Percentiles rank a stretch among this genome's conserved stretches.
These are phyloP conservation scores for Mercenaria mercenaria DNA, from an alignment of 1,140 invertebrate genomes.

Conservation along the genomic window DNA sequence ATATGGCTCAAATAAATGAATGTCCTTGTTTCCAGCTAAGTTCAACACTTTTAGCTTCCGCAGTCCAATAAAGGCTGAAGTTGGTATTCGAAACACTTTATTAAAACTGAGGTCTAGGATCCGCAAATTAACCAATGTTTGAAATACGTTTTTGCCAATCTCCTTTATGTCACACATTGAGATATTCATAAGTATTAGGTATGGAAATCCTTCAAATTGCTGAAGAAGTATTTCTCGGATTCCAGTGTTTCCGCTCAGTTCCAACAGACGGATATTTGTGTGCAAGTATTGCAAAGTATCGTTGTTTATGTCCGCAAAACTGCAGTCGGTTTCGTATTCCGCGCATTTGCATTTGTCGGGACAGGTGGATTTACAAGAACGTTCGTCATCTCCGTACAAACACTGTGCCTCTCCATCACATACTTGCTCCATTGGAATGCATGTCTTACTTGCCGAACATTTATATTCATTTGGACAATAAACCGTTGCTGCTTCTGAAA, in stretches of 20 bases:
- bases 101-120: constrained; percentile 5
- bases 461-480: not conserved
- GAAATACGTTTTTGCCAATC: not conserved
- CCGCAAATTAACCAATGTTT: not conserved
- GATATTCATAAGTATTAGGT: not conserved
- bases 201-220: not conserved
- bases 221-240: not conserved
- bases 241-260: not conserved
- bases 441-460: not conserved
- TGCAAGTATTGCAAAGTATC: not conserved
- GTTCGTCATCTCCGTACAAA: not conserved
- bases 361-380: not conserved
- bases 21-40: constrained; percentile 29
- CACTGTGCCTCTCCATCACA: constrained; percentile 19
- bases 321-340: not conserved
- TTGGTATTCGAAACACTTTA: not conserved
- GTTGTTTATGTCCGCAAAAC: not conserved
- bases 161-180: not conserved
- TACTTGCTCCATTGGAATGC: not conserved
- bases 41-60: constrained; percentile 3
- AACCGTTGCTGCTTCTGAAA: not conserved
- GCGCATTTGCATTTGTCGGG: not conserved
- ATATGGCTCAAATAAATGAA: not conserved
- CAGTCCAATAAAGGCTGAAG: constrained; percentile 16
- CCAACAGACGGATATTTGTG: not conserved